Conservation (phyloP, 2,113 vertebrate species). For the Chionis minor region DNA sequence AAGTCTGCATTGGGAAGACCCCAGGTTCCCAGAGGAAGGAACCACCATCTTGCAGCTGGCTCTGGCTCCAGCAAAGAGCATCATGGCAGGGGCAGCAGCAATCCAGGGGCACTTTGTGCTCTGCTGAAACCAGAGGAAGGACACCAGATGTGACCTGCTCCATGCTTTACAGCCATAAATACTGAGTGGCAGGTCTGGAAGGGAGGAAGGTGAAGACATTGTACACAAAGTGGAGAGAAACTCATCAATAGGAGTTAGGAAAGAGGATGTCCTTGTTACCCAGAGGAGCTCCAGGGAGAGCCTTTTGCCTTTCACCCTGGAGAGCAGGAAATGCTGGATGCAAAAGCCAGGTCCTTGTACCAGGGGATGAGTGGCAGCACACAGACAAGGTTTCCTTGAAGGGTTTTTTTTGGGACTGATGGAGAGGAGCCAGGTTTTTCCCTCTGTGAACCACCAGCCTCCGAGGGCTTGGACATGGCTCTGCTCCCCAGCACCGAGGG, state of each 20-base stretch:
- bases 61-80: background rate
- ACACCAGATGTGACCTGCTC: background rate
- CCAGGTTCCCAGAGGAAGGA: background rate
- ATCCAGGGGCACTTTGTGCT: background rate
- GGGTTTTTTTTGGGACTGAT: background rate
- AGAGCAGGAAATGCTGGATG: background rate
- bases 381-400: background rate
- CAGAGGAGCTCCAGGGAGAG: background rate
- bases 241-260: background rate
- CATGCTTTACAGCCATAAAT: background rate
- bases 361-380: background rate
- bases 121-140: background rate
- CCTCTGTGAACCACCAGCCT: background rate
- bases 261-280: background rate
- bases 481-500: background rate
- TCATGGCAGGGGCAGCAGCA: background rate
- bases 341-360: background rate
- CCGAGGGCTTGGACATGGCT: background rate
- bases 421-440: background rate
- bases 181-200: background rate
- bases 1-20: background rate
- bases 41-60: background rate
- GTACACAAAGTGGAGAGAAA: background rate
- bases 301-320: background rate
- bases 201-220: background rate